phyloP scores from a whole-genome alignment of 2,113 vertebrate genomes.

The Sorex fumeus region DNA sequence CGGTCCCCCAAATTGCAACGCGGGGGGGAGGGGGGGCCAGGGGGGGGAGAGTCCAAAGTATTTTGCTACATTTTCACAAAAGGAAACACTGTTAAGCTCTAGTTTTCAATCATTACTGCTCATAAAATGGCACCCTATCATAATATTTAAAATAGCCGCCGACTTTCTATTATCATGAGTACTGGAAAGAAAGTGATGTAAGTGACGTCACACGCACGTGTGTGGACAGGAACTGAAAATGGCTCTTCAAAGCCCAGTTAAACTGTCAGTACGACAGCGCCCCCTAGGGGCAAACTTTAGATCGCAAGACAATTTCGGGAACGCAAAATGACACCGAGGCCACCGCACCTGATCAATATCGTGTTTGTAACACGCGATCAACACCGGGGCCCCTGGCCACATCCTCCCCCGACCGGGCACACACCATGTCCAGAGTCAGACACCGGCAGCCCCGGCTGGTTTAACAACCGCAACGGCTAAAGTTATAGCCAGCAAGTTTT shows the following conservation, averaged over 20 bases:
- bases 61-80: not conserved
- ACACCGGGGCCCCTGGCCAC: no score
- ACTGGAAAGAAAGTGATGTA: fast-evolving
- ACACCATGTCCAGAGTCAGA: no score
- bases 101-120: not conserved
- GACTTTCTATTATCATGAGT: not conserved
- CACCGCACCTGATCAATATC: not conserved
- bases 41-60: no score
- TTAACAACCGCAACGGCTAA: no score
- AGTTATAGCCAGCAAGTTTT: not conserved
- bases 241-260: not conserved
- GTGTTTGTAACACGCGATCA: not conserved
- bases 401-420: no score
- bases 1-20: not conserved
- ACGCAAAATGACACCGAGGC: not conserved
- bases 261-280: conserved; percentile 85
- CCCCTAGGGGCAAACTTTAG: conserved; percentile 84
- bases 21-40: no score
- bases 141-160: not conserved
- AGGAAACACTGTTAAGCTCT: not conserved
- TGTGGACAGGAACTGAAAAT: not conserved
- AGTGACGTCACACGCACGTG: not conserved
- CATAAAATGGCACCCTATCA: not conserved
- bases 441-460: no score
- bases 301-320: conserved; percentile 50